A percentile compares a stretch with the other conserved stretches of the same genome.
Evolutionary conservation across 2,888 invertebrate species (phyloP).

Genomic region (Allophyes oxyacanthae): DNA sequence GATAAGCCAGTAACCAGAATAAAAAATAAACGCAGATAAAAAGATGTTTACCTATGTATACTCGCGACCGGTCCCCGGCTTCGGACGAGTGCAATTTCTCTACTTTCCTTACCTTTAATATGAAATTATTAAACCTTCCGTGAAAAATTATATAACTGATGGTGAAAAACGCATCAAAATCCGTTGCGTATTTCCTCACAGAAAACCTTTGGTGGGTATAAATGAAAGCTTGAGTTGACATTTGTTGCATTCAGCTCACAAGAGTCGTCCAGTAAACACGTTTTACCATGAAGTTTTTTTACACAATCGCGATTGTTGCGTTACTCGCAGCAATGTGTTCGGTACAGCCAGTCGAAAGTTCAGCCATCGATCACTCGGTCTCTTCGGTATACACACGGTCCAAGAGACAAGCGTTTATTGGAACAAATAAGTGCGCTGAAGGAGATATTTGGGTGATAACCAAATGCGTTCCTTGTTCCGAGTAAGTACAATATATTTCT

Average conservation of each 20-base stretch:
- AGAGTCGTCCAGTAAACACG: not conserved
- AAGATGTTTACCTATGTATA: too few relatives aligned
- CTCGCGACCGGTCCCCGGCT: too few relatives aligned
- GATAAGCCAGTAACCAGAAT: too few relatives aligned
- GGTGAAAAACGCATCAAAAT: too few relatives aligned
- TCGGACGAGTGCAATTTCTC: too few relatives aligned
- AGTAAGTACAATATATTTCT: conserved; percentile 3
- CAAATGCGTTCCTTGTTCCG: not conserved
- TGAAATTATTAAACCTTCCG: too few relatives aligned
- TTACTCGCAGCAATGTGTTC: conserved; percentile 4
- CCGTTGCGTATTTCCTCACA: too few relatives aligned
- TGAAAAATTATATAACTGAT: too few relatives aligned
- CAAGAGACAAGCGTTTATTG: conserved; percentile 10
- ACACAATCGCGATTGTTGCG: not conserved
- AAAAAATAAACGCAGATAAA: too few relatives aligned
- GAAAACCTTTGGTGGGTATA: too few relatives aligned
- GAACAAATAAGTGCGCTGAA: not conserved
- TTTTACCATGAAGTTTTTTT: conserved; percentile 4
- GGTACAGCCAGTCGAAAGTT: not conserved
- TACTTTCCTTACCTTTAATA: too few relatives aligned
- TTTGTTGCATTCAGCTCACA: not conserved
- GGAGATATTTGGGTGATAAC: not conserved
- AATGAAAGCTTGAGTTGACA: not conserved
- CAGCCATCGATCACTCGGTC: not conserved
- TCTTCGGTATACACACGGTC: not conserved